Evolutionary conservation across 2,888 invertebrate genomes (phyloP).

Genomic region (Spilarctia lutea): DNA sequence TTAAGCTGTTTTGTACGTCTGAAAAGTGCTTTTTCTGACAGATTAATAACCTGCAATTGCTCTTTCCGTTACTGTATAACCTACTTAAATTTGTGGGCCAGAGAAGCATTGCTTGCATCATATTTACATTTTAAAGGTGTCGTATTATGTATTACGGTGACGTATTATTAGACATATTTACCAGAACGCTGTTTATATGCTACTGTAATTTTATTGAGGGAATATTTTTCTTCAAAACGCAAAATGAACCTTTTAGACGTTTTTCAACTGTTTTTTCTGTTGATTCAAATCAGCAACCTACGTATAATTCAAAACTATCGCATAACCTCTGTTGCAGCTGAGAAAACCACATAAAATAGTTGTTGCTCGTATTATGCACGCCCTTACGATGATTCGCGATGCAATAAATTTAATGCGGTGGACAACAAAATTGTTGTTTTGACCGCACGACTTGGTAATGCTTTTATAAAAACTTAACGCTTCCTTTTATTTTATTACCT

Average conservation of each 20-base stretch:
- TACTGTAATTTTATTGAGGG: background rate
- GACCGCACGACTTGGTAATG: conserved; percentile 75
- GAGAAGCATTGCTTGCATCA: conserved; percentile 6
- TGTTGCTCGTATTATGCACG: conserved; percentile 80
- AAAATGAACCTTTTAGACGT: background rate
- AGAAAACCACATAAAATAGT: conserved; percentile 81
- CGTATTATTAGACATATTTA: conserved; percentile 14
- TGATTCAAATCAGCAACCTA: conserved; percentile 35
- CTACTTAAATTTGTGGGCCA: conserved; percentile 17
- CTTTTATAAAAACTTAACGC: conserved; percentile 64
- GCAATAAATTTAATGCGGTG: conserved; percentile 82
- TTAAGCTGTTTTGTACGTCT: background rate
- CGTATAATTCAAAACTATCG: conserved; percentile 64
- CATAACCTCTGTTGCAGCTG: conserved; percentile 65
- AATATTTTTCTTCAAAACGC: background rate
- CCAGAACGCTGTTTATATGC: background rate
- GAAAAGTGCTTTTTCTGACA: background rate
- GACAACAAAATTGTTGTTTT: conserved; percentile 85
- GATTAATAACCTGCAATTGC: conserved; percentile 11
- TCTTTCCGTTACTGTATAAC: conserved; percentile 16
- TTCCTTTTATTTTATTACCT: conserved; percentile 70
- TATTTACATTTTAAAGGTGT: conserved; percentile 17
- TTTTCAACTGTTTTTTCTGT: conserved; percentile 19
- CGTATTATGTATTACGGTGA: conserved; percentile 17
- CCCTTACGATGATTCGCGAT: conserved; percentile 81